Conservation (phyloP, 2,797 vertebrate genomes). For the Gephyroberyx darwinii region DNA sequence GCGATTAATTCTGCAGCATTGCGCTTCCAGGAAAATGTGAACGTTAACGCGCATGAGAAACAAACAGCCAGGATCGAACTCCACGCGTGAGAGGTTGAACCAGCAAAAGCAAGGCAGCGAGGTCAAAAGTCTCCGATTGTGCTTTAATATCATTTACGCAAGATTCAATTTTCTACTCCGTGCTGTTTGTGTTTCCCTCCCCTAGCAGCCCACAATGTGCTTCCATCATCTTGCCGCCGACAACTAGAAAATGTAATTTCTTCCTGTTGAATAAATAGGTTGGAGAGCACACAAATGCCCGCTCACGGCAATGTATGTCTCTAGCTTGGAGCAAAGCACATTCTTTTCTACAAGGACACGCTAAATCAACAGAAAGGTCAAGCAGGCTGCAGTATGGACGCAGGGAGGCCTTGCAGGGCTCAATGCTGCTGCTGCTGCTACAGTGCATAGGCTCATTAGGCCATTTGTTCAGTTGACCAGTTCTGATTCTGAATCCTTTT, state of each 20-base stretch:
- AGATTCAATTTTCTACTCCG: conserved; percentile 39
- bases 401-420: conserved; percentile 38
- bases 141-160: conserved; percentile 39
- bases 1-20: conserved; percentile 69
- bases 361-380: conserved; percentile 70
- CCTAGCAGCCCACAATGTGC: conserved; percentile 32
- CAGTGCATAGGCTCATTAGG: conserved; percentile 43
- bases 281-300: conserved; percentile 49
- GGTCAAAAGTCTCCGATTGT: conserved; percentile 47
- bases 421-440: conserved; percentile 1
- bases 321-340: conserved; percentile 44
- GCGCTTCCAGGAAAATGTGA: conserved; percentile 58
- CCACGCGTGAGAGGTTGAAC: neutral
- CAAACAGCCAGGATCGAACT: conserved; percentile 25
- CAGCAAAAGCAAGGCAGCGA: conserved; percentile 5
- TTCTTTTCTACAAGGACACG: conserved; percentile 54
- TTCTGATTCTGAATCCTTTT: conserved; percentile 52
- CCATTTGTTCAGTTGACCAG: conserved; percentile 45
- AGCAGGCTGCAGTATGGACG: conserved; percentile 26
- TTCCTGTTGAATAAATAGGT: conserved; percentile 59
- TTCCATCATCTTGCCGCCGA: conserved; percentile 58
- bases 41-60: conserved; percentile 48
- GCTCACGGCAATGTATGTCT: conserved; percentile 52
- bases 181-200: conserved; percentile 45
- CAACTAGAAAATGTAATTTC: conserved; percentile 70